A percentile compares a stretch with the other conserved stretches of the same genome.
Evolutionary conservation across 92 coral and sea anemone genomes (phyloP).

Genomic region (Pocillopora meandrina): DNA sequence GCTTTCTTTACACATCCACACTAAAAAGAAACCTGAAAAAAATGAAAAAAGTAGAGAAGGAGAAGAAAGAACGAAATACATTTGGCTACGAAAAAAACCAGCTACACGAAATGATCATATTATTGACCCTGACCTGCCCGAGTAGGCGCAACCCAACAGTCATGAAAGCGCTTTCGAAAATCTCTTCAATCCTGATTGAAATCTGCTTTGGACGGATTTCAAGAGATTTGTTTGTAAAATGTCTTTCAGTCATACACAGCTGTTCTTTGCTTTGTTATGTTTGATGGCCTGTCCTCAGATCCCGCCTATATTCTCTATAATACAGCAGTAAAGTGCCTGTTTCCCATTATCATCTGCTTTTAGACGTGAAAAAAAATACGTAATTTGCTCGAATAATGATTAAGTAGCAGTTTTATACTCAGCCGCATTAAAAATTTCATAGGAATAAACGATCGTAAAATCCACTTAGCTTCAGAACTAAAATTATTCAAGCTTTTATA

Average conservation of each 20-base stretch:
- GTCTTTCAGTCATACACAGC: slow-evolving; percentile 17
- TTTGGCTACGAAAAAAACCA: not conserved
- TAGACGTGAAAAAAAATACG: not conserved
- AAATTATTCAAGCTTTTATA: not conserved
- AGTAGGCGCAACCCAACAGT: not conserved
- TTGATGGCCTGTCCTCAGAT: slow-evolving; percentile 5
- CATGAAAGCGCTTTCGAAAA: not conserved
- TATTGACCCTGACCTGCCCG: not conserved
- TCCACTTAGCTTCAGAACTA: not conserved
- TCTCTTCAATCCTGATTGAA: not conserved
- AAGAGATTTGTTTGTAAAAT: slow-evolving; percentile 20
- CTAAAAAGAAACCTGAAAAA: not conserved
- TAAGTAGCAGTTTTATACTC: not conserved
- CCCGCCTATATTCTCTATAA: not conserved
- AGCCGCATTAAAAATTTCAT: not conserved
- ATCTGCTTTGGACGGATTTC: not conserved
- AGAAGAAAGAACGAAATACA: not conserved
- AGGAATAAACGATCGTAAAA: not conserved
- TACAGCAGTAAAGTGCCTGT: not conserved
- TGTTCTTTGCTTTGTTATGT: slow-evolving; percentile 17
- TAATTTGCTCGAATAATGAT: not conserved
- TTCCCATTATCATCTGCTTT: not conserved
- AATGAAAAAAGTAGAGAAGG: not conserved
- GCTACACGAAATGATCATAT: too few species aligned
- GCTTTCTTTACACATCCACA: not conserved